Evolutionary conservation across 2,113 vertebrate species (phyloP), one percentile per base, ranked within the genome.

Genomic region (Passer domesticus): DNA sequence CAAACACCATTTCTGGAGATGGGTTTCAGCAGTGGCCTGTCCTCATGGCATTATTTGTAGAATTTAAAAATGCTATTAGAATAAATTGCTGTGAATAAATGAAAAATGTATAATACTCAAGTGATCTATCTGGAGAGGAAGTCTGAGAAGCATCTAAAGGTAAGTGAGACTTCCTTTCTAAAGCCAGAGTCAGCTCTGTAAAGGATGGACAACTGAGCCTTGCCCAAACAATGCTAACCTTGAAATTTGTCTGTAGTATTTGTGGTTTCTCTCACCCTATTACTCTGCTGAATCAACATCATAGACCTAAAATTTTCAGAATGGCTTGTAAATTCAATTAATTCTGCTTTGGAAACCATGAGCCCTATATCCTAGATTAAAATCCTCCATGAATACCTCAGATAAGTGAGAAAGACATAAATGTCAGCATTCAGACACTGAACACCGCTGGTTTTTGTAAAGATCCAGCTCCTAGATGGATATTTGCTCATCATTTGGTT

Each of bases 371-470:
- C 79, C 53, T 84, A 84, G 94, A 52, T 72, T 33, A 41, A 96
- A 95, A 88, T 59, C 59, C 46, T 77, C 63, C 92, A 62, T 77
- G 27, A 92, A 44, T 68, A 75, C 67, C 52, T 91, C 92, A 94
- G 76, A 64, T 30, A 87, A 92, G 41, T 23, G 82, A 22, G 44
- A 56, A 69, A 94, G 59, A 62, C 59, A 92, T 53, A 95, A 79
- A 92, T 24, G 49, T 94, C 64, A 93, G 96, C 89, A 83, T 59
- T 87, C 95, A 96, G 94, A 96, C 83, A 90, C 97, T 94, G 97
- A 97, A 96, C 83, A 94, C 74, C 92, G 87, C 83, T 94, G 83
- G 66, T 97, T 97, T 96, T 95, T 96, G 58, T 94, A 90, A 96
- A 93, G 95, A 88, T 87, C 11, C 37, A 91, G 82, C 67, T 92